Percentiles rank a stretch among this genome's conserved stretches.
These are phyloP conservation scores for Alviniconcha marisindica DNA, from an alignment of 1,140 invertebrate species.

Conservation along the genomic window DNA sequence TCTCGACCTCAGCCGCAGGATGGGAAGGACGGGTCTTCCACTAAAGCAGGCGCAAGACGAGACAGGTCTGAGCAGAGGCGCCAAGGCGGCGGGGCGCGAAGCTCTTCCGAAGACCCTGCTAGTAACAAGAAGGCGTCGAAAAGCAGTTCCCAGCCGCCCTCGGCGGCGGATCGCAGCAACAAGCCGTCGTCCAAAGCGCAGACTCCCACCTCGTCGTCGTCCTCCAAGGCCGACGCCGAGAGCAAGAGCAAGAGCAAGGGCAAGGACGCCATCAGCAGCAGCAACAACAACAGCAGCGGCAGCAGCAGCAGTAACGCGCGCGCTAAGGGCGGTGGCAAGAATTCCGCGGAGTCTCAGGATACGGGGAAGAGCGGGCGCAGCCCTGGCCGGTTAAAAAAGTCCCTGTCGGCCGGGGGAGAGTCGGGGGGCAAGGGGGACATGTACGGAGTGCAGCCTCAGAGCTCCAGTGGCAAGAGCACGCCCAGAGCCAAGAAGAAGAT, in stretches of 20 bases:
- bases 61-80: not conserved
- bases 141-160: not conserved
- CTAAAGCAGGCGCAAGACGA: not conserved
- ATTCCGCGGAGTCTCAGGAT: not conserved
- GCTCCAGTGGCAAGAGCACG: constrained; percentile 6
- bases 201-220: not conserved
- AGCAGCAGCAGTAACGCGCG: not conserved
- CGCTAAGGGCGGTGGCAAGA: not conserved
- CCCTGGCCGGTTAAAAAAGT: constrained; percentile 4
- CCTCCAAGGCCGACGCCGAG: not conserved
- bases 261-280: too few relatives aligned
- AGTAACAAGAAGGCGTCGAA: not conserved
- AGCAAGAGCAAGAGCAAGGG: not conserved
- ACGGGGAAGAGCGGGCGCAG: not conserved
- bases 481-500: constrained; percentile 37
- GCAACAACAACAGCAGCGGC: not conserved
- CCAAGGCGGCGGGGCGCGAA: not conserved
- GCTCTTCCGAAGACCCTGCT: not conserved
- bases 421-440: not conserved
- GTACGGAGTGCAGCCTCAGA: not conserved
- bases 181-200: not conserved
- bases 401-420: not conserved
- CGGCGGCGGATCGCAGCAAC: not conserved
- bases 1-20: not conserved
- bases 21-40: not conserved